Conservation (phyloP, 2,888 invertebrate genomes). For the Limulus polyphemus region DNA sequence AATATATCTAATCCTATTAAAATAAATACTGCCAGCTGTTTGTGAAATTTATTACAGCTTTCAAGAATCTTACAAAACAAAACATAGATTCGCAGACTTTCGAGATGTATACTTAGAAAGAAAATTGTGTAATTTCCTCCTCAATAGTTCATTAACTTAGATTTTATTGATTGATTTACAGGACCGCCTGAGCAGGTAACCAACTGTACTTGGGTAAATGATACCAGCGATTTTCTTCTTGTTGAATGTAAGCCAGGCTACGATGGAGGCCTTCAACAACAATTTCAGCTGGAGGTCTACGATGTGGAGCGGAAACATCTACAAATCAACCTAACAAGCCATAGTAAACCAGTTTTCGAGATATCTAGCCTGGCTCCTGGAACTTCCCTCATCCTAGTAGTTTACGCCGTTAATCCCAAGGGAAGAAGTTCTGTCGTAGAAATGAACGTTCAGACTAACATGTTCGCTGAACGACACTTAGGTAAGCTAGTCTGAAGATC, state of each 20-base stretch:
- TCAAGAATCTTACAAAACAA: too few relatives aligned
- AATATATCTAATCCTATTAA: too few relatives aligned
- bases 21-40: too few relatives aligned
- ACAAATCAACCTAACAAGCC: not conserved
- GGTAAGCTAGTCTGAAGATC: too few relatives aligned
- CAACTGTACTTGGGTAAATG: not conserved
- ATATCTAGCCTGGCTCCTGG: not conserved
- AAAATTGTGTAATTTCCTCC: too few relatives aligned
- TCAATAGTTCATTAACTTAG: too few relatives aligned
- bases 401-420: not conserved
- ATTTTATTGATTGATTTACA: not conserved
- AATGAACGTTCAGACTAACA: slow-evolving; percentile 43
- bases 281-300: slow-evolving; percentile 1
- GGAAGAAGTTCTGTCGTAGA: slow-evolving; percentile 51
- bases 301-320: not conserved
- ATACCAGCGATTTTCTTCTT: not conserved
- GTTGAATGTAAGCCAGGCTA: not conserved
- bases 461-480: too few relatives aligned
- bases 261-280: slow-evolving; percentile 1
- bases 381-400: not conserved
- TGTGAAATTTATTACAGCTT: too few relatives aligned
- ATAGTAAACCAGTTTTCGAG: not conserved
- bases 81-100: too few relatives aligned
- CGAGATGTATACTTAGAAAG: too few relatives aligned
- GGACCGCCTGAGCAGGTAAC: slow-evolving; percentile 1